These are phyloP conservation scores for Eriocheir sinensis DNA, from an alignment of 1,140 invertebrate genomes.

Conservation along the genomic window DNA sequence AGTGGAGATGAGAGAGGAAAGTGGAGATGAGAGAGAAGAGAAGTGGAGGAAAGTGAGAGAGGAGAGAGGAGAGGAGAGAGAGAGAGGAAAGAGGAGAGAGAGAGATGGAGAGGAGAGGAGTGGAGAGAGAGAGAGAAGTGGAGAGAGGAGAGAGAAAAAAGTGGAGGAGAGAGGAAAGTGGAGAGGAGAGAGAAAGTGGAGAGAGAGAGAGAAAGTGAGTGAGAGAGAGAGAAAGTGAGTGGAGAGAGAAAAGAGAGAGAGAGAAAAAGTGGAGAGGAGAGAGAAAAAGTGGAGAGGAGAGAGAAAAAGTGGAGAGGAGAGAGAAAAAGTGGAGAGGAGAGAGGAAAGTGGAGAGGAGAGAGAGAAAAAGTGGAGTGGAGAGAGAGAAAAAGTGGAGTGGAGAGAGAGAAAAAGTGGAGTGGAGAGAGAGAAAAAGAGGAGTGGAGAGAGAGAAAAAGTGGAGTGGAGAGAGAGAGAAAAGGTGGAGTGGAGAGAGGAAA, in stretches of 20 bases:
- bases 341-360: neutral
- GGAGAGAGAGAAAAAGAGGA: neutral
- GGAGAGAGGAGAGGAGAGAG: neutral
- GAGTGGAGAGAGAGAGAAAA: neutral
- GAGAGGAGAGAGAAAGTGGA: conserved; percentile 6
- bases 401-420: too few relatives aligned
- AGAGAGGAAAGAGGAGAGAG: neutral
- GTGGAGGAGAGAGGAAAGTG: neutral
- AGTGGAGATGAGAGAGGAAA: too few relatives aligned
- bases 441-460: neutral
- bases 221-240: neutral
- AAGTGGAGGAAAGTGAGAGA: neutral
- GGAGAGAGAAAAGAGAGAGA: neutral
- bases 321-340: neutral
- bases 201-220: neutral
- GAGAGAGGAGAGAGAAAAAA: too few relatives aligned
- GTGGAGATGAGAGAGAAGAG: too few relatives aligned
- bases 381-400: neutral
- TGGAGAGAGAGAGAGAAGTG: neutral
- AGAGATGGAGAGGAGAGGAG: too few relatives aligned
- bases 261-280: neutral
- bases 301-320: neutral
- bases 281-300: neutral
- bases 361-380: neutral
- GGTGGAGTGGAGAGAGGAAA: neutral